Evolutionary conservation across 1,140 invertebrate species (phyloP).

Genomic region (Sogatella furcifera): DNA sequence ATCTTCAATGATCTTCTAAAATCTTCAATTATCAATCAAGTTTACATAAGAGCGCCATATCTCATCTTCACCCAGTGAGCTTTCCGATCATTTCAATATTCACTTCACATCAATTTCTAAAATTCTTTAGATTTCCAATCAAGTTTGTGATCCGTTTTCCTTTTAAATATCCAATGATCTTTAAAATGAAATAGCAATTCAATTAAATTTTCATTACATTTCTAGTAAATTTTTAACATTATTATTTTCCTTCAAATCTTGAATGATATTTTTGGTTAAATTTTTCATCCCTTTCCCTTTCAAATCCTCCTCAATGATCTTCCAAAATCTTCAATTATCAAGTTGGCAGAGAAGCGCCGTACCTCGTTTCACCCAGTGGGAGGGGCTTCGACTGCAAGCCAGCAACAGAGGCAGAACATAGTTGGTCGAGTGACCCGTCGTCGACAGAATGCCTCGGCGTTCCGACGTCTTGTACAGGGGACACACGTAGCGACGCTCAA

Average conservation of each 20-base stretch:
- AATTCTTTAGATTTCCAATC: no score
- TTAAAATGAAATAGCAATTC: no score
- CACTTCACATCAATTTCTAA: no score
- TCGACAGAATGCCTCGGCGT: slow-evolving; percentile 67
- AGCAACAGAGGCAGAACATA: slow-evolving; percentile 72
- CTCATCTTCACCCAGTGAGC: no score
- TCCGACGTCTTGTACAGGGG: slow-evolving; percentile 84
- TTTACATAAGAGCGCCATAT: no score
- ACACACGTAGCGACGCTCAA: slow-evolving; percentile 59
- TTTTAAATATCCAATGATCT: no score
- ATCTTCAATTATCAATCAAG: no score
- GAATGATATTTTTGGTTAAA: background rate
- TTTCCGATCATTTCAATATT: no score
- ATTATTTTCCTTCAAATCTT: background rate
- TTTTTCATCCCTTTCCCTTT: background rate
- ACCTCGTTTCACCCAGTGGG: slow-evolving; percentile 82
- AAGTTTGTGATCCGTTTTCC: no score
- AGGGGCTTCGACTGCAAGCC: slow-evolving; percentile 50
- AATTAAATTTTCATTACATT: background rate
- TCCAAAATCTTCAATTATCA: slow-evolving; percentile 41
- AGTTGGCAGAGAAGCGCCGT: slow-evolving; percentile 76
- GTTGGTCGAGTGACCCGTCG: slow-evolving; percentile 86
- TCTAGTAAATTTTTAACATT: slow-evolving; percentile 25
- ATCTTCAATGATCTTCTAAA: slow-evolving; percentile 9
- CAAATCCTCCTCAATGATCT: background rate